Percentiles rank a stretch among this genome's conserved stretches.
Conservation (phyloP, 2,113 vertebrate species). For the Ammodytes marinus region DNA sequence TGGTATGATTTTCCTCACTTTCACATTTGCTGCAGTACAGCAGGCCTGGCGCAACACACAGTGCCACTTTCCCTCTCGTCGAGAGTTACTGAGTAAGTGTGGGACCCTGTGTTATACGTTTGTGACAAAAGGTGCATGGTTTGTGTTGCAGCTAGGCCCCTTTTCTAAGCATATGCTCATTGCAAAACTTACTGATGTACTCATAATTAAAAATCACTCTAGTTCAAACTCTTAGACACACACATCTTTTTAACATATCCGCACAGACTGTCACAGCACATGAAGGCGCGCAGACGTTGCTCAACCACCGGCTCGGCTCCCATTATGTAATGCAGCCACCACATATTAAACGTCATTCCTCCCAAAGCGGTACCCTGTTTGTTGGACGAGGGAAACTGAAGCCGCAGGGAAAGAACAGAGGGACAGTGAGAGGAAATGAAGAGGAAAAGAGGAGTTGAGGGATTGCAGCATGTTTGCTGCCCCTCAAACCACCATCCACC, state of each 20-base stretch:
- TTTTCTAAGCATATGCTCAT: not conserved
- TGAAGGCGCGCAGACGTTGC: conserved; percentile 47
- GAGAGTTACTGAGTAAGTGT: not conserved
- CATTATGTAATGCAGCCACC: conserved; percentile 70
- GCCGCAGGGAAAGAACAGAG: conserved; percentile 22
- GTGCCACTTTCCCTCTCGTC: conserved; percentile 22
- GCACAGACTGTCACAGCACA: conserved; percentile 26
- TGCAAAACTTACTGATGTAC: conserved; percentile 10
- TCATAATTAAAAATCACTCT: conserved; percentile 19
- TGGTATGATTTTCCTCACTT: conserved; percentile 17
- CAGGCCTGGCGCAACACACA: conserved; percentile 9
- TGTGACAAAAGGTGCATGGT: conserved; percentile 1
- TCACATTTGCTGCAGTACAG: conserved; percentile 29
- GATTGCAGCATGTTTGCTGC: conserved; percentile 42
- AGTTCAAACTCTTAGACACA: not conserved
- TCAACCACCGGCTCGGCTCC: conserved; percentile 52
- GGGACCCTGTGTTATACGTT: not conserved
- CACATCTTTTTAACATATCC: conserved; percentile 9
- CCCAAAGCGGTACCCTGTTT: conserved; percentile 56
- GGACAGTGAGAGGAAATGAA: not conserved
- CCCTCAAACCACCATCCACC: conserved; percentile 13
- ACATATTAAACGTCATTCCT: conserved; percentile 69
- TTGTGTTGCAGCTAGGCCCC: conserved; percentile 14
- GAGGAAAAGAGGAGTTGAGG: conserved; percentile 3
- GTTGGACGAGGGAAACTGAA: conserved; percentile 18